Evolutionary conservation across 2,113 vertebrate species (phyloP), one percentile per base, ranked within the genome.

Genomic region (Sapayoa aenigma): DNA sequence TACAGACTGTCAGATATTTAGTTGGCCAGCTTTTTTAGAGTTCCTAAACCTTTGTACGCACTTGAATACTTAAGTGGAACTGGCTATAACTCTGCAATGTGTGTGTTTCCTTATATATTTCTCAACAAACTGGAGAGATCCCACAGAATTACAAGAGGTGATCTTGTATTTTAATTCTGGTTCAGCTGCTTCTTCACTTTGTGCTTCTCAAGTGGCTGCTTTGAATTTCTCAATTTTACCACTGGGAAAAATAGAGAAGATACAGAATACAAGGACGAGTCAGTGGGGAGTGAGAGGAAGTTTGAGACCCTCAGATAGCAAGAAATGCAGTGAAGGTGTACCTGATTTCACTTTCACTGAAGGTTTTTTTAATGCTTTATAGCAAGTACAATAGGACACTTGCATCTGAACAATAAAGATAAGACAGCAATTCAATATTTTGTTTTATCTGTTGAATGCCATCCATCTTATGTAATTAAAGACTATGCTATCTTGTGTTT

Each of bases 381-480:
- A 68, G 47, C 31, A 89, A 90, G 72, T 65, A 46, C 42, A 83
- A 19, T 55, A 73, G 56, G 66, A 35, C 23, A 24, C 18, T 4
- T 52, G 41, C 56, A 59, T 63, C 55, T 90, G 82, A 94, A 63
- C 66, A 69, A 63, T 84, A 71, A 93, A 77, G 78, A 85, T 94
- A 90, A 83, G 72, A 63, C 35, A 69, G 41, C 31, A 63, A 63
- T 63, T 84, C 79, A 77, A 3, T 77, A 76, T 56, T 84, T 84
- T 35, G 41, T 76, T 76, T 76, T 56, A 83, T 84, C 87, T 88
- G 41, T 65, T 84, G 79, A 92, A 74, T 80, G 30, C 52, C 65
- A 81, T 86, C 83, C 65, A 30, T 94, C 71, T 93, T 87, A 73
- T 42, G 35, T 92, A 94, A 84, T 93, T 96, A 81, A 84, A 92